These are phyloP conservation scores for Troides helena DNA, from an alignment of 2,888 invertebrate species.

Conservation along the genomic window DNA sequence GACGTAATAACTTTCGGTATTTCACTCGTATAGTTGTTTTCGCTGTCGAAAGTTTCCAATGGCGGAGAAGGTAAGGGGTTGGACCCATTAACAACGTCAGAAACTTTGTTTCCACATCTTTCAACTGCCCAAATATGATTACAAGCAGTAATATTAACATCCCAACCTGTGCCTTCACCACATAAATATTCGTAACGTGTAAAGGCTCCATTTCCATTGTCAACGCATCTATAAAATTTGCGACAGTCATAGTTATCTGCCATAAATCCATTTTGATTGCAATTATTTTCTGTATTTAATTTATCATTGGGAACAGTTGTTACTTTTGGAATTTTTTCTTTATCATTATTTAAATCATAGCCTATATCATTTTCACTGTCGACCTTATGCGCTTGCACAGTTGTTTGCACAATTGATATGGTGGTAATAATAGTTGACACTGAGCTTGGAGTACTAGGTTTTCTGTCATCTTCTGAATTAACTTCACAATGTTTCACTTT, in stretches of 20 bases:
- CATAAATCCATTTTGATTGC: conserved; percentile 35
- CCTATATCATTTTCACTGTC: conserved; percentile 34
- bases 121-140: conserved; percentile 72
- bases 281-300: conserved; percentile 30
- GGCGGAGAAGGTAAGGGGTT: conserved; percentile 1
- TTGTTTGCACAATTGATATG: conserved; percentile 32
- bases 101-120: conserved; percentile 31
- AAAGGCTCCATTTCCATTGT: conserved; percentile 80
- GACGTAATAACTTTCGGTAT: conserved; percentile 7
- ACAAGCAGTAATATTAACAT: conserved; percentile 76
- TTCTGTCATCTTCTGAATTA: conserved; percentile 16
- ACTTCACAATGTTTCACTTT: conserved; percentile 52
- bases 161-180: conserved; percentile 84
- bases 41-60: conserved; percentile 1
- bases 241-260: conserved; percentile 37
- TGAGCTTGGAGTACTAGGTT: conserved; percentile 23
- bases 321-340: conserved; percentile 30
- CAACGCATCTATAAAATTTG: conserved; percentile 42
- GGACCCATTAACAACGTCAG: conserved; percentile 8
- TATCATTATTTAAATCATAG: conserved; percentile 33
- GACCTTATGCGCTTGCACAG: conserved; percentile 28
- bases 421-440: conserved; percentile 29
- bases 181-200: conserved; percentile 83
- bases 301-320: conserved; percentile 26
- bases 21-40: conserved; percentile 8